Evolutionary conservation across 2,888 invertebrate species (phyloP), one percentile per base, ranked within the genome.

Genomic region (Callosobruchus maculatus): DNA sequence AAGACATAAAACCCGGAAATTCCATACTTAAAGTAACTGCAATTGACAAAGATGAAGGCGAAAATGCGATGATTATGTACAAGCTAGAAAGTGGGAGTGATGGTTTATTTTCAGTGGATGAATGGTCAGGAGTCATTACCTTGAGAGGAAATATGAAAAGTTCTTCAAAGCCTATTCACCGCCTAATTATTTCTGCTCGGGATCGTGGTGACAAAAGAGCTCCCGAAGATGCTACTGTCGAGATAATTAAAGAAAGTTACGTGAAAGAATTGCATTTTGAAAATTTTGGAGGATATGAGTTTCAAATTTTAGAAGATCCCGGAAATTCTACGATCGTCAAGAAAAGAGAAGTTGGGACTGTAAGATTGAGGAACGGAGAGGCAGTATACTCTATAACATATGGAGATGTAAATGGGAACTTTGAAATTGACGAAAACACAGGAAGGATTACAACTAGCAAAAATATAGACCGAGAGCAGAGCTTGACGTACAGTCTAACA

Each of bases 1-100:
- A 94, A 81, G 92, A 93, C 83, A 87, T 91, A 66, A 87, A 90
- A 74, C 86, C 90, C 21, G 93, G 94, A 21, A 90, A 91, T 26
- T 89, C 90, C 70, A 86, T 97, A 79, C 86, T 95, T 21, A 92
- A 92, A 86, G 93, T 98, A 21, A 91, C 90, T 73, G 97, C 97
- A 0, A 91, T 89, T 73, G 98, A 98, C 89, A 90, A 91, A 77
- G 98, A 98, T 86, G 93, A 94, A 82, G 95, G 94, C n/a, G 93
- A 94, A 83, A 97, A 97, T 88, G 95, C 95, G 67, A 91, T 92
- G 85, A 90, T 95, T 70, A 92, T 92, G 75, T 97, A 93, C 84
- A 91, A 90, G 80, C 88, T 97, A 76, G 94, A 94, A 86, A 93
- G 91, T 81, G 95, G 94, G 26, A 93, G 93, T 74, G 94, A 94